Percentiles rank a stretch among this genome's conserved stretches.
Evolutionary conservation across 2,888 invertebrate genomes (phyloP).

Genomic region (Gerris lacustris): DNA sequence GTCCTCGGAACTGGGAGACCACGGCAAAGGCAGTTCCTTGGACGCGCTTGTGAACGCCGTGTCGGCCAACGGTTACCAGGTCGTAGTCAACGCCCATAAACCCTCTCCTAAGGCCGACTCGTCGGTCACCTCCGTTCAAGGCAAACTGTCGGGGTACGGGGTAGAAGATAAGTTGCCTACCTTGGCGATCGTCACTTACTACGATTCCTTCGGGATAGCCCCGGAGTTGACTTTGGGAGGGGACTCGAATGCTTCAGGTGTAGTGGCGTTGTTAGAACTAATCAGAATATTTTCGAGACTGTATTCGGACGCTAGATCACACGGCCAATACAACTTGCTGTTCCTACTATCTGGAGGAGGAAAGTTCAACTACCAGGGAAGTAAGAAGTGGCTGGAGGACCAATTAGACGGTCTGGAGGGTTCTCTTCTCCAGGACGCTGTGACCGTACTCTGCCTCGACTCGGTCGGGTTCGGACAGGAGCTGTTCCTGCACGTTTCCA

Average conservation of each 20-base stretch:
- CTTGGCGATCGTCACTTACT: slow-evolving; percentile 82
- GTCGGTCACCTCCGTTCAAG: slow-evolving; percentile 69
- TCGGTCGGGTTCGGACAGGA: slow-evolving; percentile 53
- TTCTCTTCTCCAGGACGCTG: slow-evolving; percentile 65
- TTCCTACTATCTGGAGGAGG: slow-evolving; percentile 87
- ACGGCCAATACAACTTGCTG: slow-evolving; percentile 63
- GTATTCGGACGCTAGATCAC: slow-evolving; percentile 59
- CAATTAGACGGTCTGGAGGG: slow-evolving; percentile 68
- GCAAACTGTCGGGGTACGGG: slow-evolving; percentile 62
- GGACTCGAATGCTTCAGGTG: slow-evolving; percentile 87
- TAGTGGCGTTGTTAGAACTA: slow-evolving; percentile 74
- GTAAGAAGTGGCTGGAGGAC: slow-evolving; percentile 91
- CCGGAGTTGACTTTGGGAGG: slow-evolving; percentile 83
- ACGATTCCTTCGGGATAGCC: slow-evolving; percentile 78
- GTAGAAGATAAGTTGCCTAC: slow-evolving; percentile 64
- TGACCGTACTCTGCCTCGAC: slow-evolving; percentile 83
- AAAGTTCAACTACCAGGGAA: slow-evolving; percentile 85
- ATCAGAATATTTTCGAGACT: slow-evolving; percentile 77
- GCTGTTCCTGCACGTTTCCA: slow-evolving; percentile 86
- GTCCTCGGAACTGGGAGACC: slow-evolving; percentile 52
- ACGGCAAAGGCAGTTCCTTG: slow-evolving; percentile 61
- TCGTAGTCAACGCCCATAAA: slow-evolving; percentile 65
- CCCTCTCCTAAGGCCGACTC: slow-evolving; percentile 61
- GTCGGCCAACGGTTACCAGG: slow-evolving; percentile 90
- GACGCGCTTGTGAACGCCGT: slow-evolving; percentile 74